Percentiles rank a stretch among this genome's conserved stretches.
phyloP scores from a whole-genome alignment of 2,113 vertebrate species.

The Hydropotes inermis region DNA sequence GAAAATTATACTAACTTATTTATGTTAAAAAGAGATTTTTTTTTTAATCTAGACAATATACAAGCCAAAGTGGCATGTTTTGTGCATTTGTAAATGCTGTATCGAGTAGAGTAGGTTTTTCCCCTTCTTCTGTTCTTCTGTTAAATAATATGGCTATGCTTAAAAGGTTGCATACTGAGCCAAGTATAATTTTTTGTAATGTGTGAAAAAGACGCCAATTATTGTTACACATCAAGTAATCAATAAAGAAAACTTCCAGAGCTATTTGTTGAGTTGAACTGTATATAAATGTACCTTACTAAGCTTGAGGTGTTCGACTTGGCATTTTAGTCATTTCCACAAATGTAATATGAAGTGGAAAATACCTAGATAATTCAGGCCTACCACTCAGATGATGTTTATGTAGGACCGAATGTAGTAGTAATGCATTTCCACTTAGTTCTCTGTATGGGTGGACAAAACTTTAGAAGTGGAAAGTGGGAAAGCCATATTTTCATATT shows the following conservation, averaged over 20 bases:
- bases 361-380: constrained; percentile 9
- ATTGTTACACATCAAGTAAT: constrained; percentile 84
- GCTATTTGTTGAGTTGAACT: constrained; percentile 69
- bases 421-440: constrained; percentile 7
- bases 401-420: neutral
- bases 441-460: constrained; percentile 4
- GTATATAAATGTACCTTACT: constrained; percentile 69
- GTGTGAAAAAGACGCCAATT: constrained; percentile 86
- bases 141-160: constrained; percentile 87
- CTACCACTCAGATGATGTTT: neutral
- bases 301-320: neutral
- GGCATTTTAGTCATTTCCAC: neutral
- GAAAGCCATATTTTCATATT: constrained; percentile 47
- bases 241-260: constrained; percentile 88
- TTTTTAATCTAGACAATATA: constrained; percentile 87
- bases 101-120: constrained; percentile 84
- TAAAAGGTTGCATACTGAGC: constrained; percentile 98
- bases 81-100: constrained; percentile 96
- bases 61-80: constrained; percentile 95
- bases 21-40: constrained; percentile 91
- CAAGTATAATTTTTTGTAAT: constrained; percentile 92
- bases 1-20: constrained; percentile 99
- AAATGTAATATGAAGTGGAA: neutral
- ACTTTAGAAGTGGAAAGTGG: neutral
- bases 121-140: constrained; percentile 77